phyloP scores from a whole-genome alignment of 2,888 invertebrate genomes.

The Holacanthella duospinosa region DNA sequence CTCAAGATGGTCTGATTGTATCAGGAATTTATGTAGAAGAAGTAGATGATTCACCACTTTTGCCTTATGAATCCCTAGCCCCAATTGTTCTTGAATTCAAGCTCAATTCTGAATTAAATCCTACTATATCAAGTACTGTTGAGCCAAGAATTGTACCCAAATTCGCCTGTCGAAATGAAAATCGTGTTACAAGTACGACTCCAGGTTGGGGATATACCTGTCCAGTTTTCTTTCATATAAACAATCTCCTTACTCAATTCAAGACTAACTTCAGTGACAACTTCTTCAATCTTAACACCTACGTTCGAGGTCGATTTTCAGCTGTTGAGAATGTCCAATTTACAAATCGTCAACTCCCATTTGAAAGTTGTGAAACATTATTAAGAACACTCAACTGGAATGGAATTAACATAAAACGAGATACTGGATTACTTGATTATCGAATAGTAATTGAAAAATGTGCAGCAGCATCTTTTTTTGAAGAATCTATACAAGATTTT shows the following conservation, averaged over 20 bases:
- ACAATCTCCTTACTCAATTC: conserved; percentile 18
- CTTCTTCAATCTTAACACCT: neutral
- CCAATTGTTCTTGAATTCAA: conserved; percentile 28
- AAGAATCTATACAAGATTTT: conserved; percentile 22
- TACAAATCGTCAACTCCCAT: neutral
- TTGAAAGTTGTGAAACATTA: neutral
- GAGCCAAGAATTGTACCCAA: neutral
- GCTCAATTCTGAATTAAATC: neutral
- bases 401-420: conserved; percentile 15
- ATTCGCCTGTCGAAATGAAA: neutral
- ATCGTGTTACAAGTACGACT: conserved; percentile 6
- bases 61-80: conserved; percentile 22
- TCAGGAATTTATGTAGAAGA: conserved; percentile 27
- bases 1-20: conserved; percentile 8
- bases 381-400: conserved; percentile 15
- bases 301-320: neutral
- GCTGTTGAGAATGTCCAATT: neutral
- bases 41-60: neutral
- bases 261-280: conserved; percentile 23
- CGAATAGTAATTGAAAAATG: conserved; percentile 23
- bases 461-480: conserved; percentile 17
- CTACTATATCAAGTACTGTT: neutral
- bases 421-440: conserved; percentile 20
- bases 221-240: conserved; percentile 25
- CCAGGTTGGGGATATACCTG: conserved; percentile 26